Conservation (phyloP, 1,140 invertebrate species). For the Radopholus similis region DNA sequence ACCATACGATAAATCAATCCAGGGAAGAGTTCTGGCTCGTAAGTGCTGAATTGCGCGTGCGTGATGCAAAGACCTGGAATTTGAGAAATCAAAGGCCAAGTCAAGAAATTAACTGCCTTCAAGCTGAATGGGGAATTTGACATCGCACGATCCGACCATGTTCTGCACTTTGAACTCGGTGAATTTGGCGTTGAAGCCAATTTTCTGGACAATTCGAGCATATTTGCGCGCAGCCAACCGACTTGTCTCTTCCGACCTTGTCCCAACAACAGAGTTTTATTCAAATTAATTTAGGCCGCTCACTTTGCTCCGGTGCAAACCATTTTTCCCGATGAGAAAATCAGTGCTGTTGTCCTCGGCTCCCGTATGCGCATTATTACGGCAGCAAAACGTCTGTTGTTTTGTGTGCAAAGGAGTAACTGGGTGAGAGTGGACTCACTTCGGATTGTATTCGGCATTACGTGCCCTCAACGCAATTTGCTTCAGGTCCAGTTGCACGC, state of each 20-base stretch:
- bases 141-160: slow-evolving; percentile 99
- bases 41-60: slow-evolving; percentile 78
- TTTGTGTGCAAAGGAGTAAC: no score
- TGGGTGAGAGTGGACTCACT: background rate
- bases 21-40: slow-evolving; percentile 79
- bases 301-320: slow-evolving; percentile 98
- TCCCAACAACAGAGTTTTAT: slow-evolving; percentile 60
- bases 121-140: slow-evolving; percentile 95
- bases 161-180: slow-evolving; percentile 93
- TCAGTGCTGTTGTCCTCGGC: slow-evolving; percentile 93
- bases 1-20: slow-evolving; percentile 99
- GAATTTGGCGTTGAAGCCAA: slow-evolving; percentile 96
- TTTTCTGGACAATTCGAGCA: slow-evolving; percentile 95
- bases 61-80: slow-evolving; percentile 17
- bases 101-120: slow-evolving; percentile 77
- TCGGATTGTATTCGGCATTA: slow-evolving; percentile 98
- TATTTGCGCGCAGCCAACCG: slow-evolving; percentile 72
- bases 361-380: slow-evolving; percentile 99
- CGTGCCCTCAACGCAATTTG: slow-evolving; percentile 96
- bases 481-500: slow-evolving; percentile 80
- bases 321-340: slow-evolving; percentile 99
- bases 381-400: slow-evolving; percentile 98
- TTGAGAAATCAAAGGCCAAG: no score
- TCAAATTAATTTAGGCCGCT: slow-evolving; percentile 78
- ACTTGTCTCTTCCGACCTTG: slow-evolving; percentile 21